Conservation (phyloP, 2,113 vertebrate species). For the Lepisosteus oculatus region DNA sequence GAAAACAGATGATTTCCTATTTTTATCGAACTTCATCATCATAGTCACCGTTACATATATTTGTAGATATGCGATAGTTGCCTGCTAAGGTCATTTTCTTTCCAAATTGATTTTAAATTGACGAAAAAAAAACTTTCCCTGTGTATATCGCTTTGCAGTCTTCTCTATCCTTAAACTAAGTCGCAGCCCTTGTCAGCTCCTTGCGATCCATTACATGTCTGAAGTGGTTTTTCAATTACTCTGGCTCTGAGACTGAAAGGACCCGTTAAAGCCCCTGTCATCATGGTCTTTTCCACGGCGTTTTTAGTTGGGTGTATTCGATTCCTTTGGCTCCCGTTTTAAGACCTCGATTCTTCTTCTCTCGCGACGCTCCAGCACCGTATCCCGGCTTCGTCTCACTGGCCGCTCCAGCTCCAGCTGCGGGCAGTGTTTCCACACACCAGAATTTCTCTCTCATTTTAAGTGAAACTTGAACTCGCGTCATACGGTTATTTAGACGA, state of each 20-base stretch:
- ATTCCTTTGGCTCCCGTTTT: constrained; percentile 8
- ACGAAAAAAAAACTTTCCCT: not conserved
- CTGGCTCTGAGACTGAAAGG: not conserved
- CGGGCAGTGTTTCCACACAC: not conserved
- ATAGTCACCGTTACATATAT: too few relatives aligned
- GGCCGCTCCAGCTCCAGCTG: not conserved
- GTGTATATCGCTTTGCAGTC: constrained; percentile 13
- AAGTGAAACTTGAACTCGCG: too few relatives aligned
- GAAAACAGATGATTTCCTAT: too few relatives aligned
- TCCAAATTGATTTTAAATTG: too few relatives aligned
- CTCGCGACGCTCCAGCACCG: constrained; percentile 2
- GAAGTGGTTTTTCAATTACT: not conserved
- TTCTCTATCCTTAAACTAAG: constrained; percentile 15
- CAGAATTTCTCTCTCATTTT: too few relatives aligned
- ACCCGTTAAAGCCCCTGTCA: not conserved
- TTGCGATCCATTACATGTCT: not conserved
- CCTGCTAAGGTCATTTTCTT: too few relatives aligned
- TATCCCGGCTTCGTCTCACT: not conserved
- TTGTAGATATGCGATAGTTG: too few relatives aligned
- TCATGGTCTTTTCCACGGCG: constrained; percentile 3
- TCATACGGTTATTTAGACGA: too few relatives aligned
- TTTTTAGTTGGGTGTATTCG: not conserved
- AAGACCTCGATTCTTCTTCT: constrained; percentile 2
- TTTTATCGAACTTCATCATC: too few relatives aligned
- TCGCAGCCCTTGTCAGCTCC: constrained; percentile 24